Conservation (phyloP, 2,888 invertebrate species). For the Hemistola chrysoprasaria region DNA sequence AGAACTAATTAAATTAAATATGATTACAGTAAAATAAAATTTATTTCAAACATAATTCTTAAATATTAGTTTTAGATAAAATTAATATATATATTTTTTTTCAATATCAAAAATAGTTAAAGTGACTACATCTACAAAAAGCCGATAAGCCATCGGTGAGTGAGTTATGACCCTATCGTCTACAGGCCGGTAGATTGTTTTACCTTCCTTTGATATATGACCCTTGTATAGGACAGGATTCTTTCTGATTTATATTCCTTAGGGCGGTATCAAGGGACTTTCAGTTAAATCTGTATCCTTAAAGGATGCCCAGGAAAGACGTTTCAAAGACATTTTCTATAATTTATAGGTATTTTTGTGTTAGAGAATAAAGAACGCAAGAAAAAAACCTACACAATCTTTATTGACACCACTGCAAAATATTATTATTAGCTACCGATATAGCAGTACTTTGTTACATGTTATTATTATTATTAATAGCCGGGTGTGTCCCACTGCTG, state of each 20-base stretch:
- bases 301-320: slow-evolving; percentile 4
- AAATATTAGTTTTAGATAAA: too few relatives aligned
- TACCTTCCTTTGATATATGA: slow-evolving; percentile 43
- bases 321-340: not conserved
- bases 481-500: too few relatives aligned
- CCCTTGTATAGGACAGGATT: slow-evolving; percentile 32
- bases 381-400: too few relatives aligned
- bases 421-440: too few relatives aligned
- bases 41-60: too few relatives aligned
- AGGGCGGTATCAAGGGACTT: slow-evolving; percentile 15
- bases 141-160: slow-evolving; percentile 25
- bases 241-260: slow-evolving; percentile 40
- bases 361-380: too few relatives aligned
- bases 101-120: slow-evolving; percentile 20
- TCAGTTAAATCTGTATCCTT: slow-evolving; percentile 25
- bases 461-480: too few relatives aligned
- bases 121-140: slow-evolving; percentile 25
- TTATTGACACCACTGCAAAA: too few relatives aligned
- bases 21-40: too few relatives aligned
- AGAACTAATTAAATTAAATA: too few relatives aligned
- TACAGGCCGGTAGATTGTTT: slow-evolving; percentile 39
- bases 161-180: slow-evolving; percentile 29
- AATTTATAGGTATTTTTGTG: slow-evolving; percentile 4
- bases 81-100: too few relatives aligned
- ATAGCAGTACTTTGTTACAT: too few relatives aligned